phyloP scores from a whole-genome alignment of 1,140 invertebrate species.

The Diplogasteroides magnus region DNA sequence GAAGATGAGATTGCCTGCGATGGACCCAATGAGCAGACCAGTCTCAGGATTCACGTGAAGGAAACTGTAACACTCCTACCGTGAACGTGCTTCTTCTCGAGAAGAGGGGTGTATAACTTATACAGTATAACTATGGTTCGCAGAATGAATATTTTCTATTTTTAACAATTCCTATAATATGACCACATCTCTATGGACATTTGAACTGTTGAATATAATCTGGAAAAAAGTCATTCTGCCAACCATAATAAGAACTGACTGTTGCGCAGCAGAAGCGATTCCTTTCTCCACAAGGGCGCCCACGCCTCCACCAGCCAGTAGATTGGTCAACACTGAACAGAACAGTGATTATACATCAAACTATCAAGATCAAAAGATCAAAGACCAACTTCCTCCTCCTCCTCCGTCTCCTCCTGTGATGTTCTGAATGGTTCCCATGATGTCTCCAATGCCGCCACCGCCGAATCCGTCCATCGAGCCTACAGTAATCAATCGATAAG shows the following conservation, averaged over 20 bases:
- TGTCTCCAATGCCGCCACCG: conserved; percentile 36
- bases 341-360: background rate
- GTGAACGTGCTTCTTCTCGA: no score
- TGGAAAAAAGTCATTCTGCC: background rate
- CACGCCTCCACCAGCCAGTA: conserved; percentile 39
- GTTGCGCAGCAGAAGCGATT: conserved; percentile 31
- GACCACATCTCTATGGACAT: no score
- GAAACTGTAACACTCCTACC: conserved; percentile 29
- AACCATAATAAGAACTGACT: no score
- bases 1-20: conserved; percentile 47
- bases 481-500: background rate
- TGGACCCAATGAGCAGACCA: conserved; percentile 44
- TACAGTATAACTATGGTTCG: no score
- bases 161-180: background rate
- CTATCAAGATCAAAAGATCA: conserved; percentile 23
- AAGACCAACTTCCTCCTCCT: background rate
- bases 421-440: conserved; percentile 33
- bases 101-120: no score
- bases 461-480: conserved; percentile 42
- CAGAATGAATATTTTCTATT: no score
- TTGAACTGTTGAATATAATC: background rate
- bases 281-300: conserved; percentile 28
- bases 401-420: conserved; percentile 37
- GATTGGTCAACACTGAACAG: conserved; percentile 39
- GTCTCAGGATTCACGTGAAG: conserved; percentile 40